Conservation (phyloP, 2,888 invertebrate genomes). For the Herminia tarsipennalis region DNA sequence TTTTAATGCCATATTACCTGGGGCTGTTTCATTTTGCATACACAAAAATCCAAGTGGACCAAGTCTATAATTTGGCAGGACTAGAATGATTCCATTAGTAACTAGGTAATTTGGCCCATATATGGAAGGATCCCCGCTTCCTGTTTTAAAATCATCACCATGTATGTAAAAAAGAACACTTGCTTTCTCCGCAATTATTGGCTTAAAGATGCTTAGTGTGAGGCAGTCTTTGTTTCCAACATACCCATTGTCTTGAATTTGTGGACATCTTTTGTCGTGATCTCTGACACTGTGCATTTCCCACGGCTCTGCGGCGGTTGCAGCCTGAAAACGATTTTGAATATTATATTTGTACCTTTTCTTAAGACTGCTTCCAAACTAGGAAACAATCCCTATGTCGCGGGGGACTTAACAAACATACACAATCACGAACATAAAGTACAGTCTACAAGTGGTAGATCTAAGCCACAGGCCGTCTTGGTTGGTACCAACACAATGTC, state of each 20-base stretch:
- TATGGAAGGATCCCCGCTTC: conserved; percentile 63
- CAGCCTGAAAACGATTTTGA: conserved; percentile 63
- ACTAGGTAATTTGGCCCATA: conserved; percentile 71
- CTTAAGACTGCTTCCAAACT: no score
- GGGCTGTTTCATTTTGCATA: conserved; percentile 58
- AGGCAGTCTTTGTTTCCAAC: conserved; percentile 63
- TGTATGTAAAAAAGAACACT: conserved; percentile 73
- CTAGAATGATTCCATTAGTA: conserved; percentile 57
- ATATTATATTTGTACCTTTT: no score
- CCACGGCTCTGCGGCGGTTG: conserved; percentile 47
- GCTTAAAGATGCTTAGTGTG: conserved; percentile 72
- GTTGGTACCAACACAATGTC: no score
- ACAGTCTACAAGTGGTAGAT: no score
- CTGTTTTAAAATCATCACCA: conserved; percentile 61
- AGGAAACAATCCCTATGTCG: no score
- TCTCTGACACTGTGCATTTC: conserved; percentile 36
- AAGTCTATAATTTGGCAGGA: conserved; percentile 72
- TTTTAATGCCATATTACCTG: conserved; percentile 73
- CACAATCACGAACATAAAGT: no score
- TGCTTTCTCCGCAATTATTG: conserved; percentile 41
- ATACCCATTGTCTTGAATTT: conserved; percentile 47
- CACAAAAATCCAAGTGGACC: conserved; percentile 75
- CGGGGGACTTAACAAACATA: no score
- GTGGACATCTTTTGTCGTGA: conserved; percentile 64
- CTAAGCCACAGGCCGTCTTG: no score